A percentile compares a stretch with the other conserved stretches of the same genome.
phyloP scores from a whole-genome alignment of 2,888 invertebrate genomes.

The Drosophila fungiperda region DNA sequence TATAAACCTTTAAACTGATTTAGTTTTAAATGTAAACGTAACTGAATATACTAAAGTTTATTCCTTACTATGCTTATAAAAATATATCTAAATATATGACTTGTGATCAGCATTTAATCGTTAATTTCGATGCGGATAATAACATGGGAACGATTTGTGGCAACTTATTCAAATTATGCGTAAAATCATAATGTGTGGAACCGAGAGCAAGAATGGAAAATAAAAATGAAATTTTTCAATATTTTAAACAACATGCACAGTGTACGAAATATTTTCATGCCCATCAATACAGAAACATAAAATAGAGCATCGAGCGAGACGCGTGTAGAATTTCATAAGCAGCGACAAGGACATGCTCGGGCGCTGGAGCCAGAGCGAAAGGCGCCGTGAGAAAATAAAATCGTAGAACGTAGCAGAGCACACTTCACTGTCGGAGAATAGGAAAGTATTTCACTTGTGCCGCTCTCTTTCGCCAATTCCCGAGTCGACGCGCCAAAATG shows the following conservation, averaged over 20 bases:
- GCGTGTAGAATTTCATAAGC: slow-evolving; percentile 72
- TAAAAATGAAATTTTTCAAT: slow-evolving; percentile 42
- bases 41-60: not conserved
- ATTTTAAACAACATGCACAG: slow-evolving; percentile 60
- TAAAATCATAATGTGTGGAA: slow-evolving; percentile 51
- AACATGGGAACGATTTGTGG: slow-evolving; percentile 10
- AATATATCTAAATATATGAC: not conserved
- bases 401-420: slow-evolving; percentile 4
- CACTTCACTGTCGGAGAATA: slow-evolving; percentile 25
- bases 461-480: slow-evolving; percentile 58
- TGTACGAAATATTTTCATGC: slow-evolving; percentile 54
- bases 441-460: slow-evolving; percentile 51
- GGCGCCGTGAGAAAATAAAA: slow-evolving; percentile 66
- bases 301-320: slow-evolving; percentile 49
- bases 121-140: slow-evolving; percentile 28
- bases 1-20: not conserved
- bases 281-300: slow-evolving; percentile 49
- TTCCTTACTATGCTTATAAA: no score
- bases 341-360: slow-evolving; percentile 42
- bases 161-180: slow-evolving; percentile 50
- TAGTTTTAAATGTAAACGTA: not conserved
- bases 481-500: slow-evolving; percentile 69
- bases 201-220: slow-evolving; percentile 32
- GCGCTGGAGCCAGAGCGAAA: slow-evolving; percentile 24
- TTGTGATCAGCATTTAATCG: not conserved